Percentiles rank a stretch among this genome's conserved stretches.
phyloP scores from a whole-genome alignment of 2,888 invertebrate species.

The Isotomurus palustris region DNA sequence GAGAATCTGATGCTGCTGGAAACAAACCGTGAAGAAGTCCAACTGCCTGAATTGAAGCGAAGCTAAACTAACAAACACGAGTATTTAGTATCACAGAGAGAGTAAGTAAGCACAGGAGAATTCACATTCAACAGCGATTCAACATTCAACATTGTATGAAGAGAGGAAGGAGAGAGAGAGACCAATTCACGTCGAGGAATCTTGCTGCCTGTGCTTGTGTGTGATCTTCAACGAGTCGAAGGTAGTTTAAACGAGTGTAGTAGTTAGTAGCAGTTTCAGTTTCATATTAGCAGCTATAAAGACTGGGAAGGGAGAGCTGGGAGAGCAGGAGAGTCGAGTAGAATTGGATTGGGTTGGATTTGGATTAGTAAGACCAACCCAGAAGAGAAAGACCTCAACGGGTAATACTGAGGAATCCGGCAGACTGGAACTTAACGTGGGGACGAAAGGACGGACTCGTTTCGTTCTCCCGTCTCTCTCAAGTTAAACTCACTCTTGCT shows the following conservation, averaged over 20 bases:
- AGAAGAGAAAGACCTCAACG: slow-evolving; percentile 10
- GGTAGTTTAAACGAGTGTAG: no score
- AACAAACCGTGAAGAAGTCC: slow-evolving; percentile 3
- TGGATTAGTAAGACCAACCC: slow-evolving; percentile 20
- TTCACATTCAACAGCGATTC: neutral
- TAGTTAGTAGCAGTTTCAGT: no score
- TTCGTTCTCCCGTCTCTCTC: neutral
- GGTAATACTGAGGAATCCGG: slow-evolving; percentile 8
- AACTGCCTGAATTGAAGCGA: slow-evolving; percentile 17
- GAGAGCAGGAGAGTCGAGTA: no score
- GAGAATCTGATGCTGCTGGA: slow-evolving; percentile 1
- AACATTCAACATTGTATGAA: no score
- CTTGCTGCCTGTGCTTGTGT: no score
- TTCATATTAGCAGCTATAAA: no score
- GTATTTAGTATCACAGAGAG: slow-evolving; percentile 35
- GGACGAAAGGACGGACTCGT: slow-evolving; percentile 1
- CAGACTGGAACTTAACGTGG: slow-evolving; percentile 11
- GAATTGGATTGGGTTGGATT: slow-evolving; percentile 32
- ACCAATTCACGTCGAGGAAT: no score
- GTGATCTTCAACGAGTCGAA: no score
- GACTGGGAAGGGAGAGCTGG: no score
- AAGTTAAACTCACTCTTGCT: no score
- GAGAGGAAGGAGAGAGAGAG: no score
- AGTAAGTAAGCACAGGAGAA: slow-evolving; percentile 13
- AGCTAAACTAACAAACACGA: slow-evolving; percentile 37